phyloP scores from a whole-genome alignment of 2,888 invertebrate species.

The Ectemnius lituratus region DNA sequence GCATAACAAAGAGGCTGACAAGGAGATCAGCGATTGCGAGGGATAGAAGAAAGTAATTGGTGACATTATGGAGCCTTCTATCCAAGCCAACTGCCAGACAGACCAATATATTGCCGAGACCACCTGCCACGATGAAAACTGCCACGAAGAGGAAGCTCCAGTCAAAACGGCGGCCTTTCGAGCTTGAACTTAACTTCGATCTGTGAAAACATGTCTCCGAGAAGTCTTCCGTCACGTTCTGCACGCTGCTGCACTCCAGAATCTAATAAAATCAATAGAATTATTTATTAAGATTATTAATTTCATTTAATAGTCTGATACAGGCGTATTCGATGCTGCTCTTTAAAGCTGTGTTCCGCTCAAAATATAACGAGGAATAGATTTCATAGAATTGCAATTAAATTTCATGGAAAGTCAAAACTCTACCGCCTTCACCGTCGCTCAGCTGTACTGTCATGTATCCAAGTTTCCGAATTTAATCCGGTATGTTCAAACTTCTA shows the following conservation, averaged over 20 bases:
- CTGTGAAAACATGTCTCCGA: conserved; percentile 59
- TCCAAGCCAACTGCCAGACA: conserved; percentile 95
- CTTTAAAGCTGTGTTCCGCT: too few species aligned
- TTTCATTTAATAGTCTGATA: too few species aligned
- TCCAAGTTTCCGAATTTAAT: not conserved
- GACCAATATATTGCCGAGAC: conserved; percentile 94
- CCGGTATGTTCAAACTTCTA: too few species aligned
- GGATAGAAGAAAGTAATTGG: conserved; percentile 96
- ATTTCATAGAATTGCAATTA: too few species aligned
- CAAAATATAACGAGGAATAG: too few species aligned
- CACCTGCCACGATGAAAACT: conserved; percentile 92
- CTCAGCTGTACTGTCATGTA: not conserved
- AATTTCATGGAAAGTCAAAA: not conserved
- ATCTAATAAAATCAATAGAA: conserved; percentile 49
- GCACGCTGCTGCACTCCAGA: conserved; percentile 61
- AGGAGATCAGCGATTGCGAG: conserved; percentile 95
- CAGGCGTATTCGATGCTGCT: too few species aligned
- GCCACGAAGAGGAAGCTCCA: conserved; percentile 92
- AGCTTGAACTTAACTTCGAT: conserved; percentile 41
- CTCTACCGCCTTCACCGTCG: not conserved
- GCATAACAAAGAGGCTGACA: conserved; percentile 97
- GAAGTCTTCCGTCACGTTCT: conserved; percentile 56
- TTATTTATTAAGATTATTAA: too few species aligned
- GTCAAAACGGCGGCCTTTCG: conserved; percentile 77
- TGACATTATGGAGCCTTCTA: conserved; percentile 94